A percentile compares a stretch with the other conserved stretches of the same genome.
These are phyloP conservation scores for Toxonevra muliebris DNA, from an alignment of 2,888 invertebrate genomes.

Conservation along the genomic window DNA sequence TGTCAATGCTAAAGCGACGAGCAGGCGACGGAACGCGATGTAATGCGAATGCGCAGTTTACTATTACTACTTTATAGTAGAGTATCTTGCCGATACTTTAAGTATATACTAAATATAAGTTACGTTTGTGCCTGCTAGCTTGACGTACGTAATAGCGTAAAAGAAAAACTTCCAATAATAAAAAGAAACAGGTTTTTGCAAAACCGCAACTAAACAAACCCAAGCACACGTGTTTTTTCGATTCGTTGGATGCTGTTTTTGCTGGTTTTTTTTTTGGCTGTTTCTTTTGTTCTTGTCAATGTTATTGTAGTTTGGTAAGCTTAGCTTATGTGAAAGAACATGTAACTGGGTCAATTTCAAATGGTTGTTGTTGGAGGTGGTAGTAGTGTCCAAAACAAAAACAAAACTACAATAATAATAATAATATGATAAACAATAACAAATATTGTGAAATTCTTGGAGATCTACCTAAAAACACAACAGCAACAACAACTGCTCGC, in stretches of 20 bases:
- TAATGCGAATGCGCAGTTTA: not conserved
- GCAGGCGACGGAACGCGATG: not conserved
- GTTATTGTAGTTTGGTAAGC: not conserved
- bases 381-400: too few species aligned
- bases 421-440: not conserved
- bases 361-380: not conserved
- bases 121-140: too few species aligned
- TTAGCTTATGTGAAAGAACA: not conserved
- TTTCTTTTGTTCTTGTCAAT: not conserved
- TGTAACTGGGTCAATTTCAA: constrained; percentile 26
- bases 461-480: too few species aligned
- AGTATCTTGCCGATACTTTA: too few species aligned
- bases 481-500: too few species aligned
- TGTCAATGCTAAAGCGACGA: too few species aligned
- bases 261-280: constrained; percentile 20
- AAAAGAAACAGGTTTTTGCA: constrained; percentile 1
- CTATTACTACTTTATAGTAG: constrained; percentile 1
- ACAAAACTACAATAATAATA: not conserved
- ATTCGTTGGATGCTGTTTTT: constrained; percentile 24
- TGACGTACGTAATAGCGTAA: too few species aligned
- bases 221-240: constrained; percentile 25
- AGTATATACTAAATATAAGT: too few species aligned
- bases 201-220: constrained; percentile 18
- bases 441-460: constrained; percentile 4
- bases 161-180: too few species aligned